Evolutionary conservation across 2,113 vertebrate genomes (phyloP), one percentile per base, ranked within the genome.

Genomic region (Rhipidura dahli): DNA sequence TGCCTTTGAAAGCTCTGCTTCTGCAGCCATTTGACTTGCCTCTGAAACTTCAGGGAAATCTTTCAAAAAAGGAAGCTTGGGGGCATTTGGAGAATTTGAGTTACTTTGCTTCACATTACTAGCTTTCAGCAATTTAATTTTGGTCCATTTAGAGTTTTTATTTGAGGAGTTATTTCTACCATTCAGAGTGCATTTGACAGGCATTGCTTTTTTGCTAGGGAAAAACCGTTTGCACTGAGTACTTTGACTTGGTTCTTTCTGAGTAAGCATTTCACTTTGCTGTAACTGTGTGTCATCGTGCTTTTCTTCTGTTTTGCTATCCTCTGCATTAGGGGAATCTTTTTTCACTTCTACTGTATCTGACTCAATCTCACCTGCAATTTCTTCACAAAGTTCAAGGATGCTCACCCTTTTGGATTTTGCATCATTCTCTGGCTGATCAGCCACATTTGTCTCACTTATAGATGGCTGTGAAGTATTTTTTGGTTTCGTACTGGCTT

Each of bases 331-430:
- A 71, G 96, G 94, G 33, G 91, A 93, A 69, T 98, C 98, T 88
- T 97, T 99, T 97, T 98, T 99, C 75, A 99, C 97, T 82, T 99
- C 98, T 87, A 99, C 98, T 65, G 99, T 99, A 96, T 99, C 99
- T 7, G 99, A 99, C 44, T 99, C 99, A 40, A 99, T 99, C 97
- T 99, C 99, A 77, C 99, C 99, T 65, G 99, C 99, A 8, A 99
- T 99, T 97, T 99, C 99, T 94, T 99, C 98, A 97, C 99, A 99
- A 26, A 99, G 97, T 44, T 99, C 99, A 73, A 99, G 98, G 80
- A 99, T 99, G 96, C 99, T 99, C 64, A 99, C 98, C 90, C 99
- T 98, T 95, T 99, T 98, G 90, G 89, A 98, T 89, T 97, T 98
- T 9, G 78, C 81, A 80, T 94, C 94, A 0, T 91, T 95, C 79